A percentile compares a stretch with the other conserved stretches of the same genome.
phyloP scores from a whole-genome alignment of 53 echinoderm and acorn worm genomes.

The Glandiceps talaboti region DNA sequence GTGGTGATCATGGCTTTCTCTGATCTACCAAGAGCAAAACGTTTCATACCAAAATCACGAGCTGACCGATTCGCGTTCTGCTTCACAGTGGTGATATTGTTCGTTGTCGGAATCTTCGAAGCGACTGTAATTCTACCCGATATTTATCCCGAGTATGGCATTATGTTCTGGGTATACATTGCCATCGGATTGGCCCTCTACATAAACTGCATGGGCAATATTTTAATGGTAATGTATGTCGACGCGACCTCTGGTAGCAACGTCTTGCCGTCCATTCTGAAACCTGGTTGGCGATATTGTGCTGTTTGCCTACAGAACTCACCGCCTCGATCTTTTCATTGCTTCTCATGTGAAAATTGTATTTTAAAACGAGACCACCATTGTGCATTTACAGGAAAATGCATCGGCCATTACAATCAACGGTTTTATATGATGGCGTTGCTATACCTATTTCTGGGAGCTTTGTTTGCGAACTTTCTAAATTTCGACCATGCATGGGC shows the following conservation, averaged over 20 bases:
- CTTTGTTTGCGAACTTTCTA: constrained; percentile 63
- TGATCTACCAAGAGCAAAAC: constrained; percentile 8
- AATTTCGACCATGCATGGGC: constrained; percentile 44
- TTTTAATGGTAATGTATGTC: constrained; percentile 45
- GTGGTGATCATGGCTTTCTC: no score
- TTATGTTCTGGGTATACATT: constrained; percentile 41
- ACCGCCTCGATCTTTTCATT: constrained; percentile 67
- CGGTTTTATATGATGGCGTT: constrained; percentile 73
- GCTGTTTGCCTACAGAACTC: constrained; percentile 46
- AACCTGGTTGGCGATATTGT: constrained; percentile 73
- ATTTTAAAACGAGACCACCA: constrained; percentile 77
- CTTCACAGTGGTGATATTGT: constrained; percentile 34
- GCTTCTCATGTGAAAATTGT: constrained; percentile 44
- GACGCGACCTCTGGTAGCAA: constrained; percentile 41
- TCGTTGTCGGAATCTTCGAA: constrained; percentile 37
- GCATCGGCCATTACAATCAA: constrained; percentile 67
- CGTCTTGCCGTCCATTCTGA: constrained; percentile 54
- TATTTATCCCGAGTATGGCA: constrained; percentile 39
- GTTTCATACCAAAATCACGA: constrained; percentile 19
- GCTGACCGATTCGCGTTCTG: constrained; percentile 32
- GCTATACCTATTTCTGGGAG: constrained; percentile 37
- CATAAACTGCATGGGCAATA: constrained; percentile 61
- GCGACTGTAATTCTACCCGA: constrained; percentile 50
- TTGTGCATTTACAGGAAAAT: constrained; percentile 62
- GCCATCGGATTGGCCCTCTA: constrained; percentile 49